Evolutionary conservation across 2,888 invertebrate species (phyloP), one percentile per base, ranked within the genome.

Genomic region (Hermaeophaga mercurialis): DNA sequence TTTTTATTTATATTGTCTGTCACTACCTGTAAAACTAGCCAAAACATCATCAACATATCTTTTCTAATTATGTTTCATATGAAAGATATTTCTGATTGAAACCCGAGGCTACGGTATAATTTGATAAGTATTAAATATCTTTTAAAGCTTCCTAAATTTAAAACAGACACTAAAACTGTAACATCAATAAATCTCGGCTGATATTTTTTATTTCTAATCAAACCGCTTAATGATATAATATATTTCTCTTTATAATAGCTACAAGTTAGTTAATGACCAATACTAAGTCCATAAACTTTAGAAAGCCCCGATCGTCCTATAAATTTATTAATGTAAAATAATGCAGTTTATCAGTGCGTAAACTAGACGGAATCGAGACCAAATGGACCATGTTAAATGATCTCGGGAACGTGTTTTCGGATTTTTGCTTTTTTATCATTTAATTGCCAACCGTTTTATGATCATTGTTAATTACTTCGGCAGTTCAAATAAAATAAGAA

Each of bases 231-330:
- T 53, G 52, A 47, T 57, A 57, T 43, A n/a, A n/a, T n/a, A 54
- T 56, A 53, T 49, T 54, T 28, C 43, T 49, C 48, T 49, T 31
- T 58, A n/a, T n/a, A 48, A 54, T 58, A 49, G 54, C 53, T 47
- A 46, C 22, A 26, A 46, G 46, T 54, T 36, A 48, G 43, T 54
- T 58, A 58, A 58, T 58, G 57, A 49, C 44, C 54, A 54, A 58
- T 58, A 49, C 48, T 31, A 43, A 49, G 44, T 24, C 44, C 48
- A 54, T 58, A 54, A n/a, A 58, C 49, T 58, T 49, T 43, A 48
- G 26, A 26, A 53, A 54, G 41, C 26, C 19, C 9, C 24, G 18
- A 7, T 15, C 31, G 43, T 50, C 19, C 50, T 34, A 4, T 33
- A 34, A 43, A 52, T 52, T 52, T 52, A 39, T 52, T 52, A 34